Conservation (phyloP, 2,888 invertebrate species). For the Phengaris arion region DNA sequence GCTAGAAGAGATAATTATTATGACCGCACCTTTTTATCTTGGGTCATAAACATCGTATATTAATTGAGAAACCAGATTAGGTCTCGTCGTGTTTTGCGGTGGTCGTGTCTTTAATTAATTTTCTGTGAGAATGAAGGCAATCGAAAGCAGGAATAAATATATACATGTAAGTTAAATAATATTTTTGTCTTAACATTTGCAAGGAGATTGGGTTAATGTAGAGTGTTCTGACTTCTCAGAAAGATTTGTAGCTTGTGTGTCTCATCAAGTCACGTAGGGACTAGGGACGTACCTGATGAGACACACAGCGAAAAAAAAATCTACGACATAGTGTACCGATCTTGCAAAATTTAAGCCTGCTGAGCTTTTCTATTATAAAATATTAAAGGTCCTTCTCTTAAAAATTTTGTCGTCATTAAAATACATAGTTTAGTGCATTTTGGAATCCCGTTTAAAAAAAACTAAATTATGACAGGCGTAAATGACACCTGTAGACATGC, state of each 20-base stretch:
- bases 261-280: no score
- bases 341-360: no score
- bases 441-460: not conserved
- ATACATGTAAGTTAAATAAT: constrained; percentile 29
- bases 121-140: constrained; percentile 49
- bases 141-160: constrained; percentile 50
- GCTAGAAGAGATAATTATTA: constrained; percentile 52
- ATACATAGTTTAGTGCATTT: not conserved
- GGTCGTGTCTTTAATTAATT: constrained; percentile 22
- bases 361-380: no score
- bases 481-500: constrained; percentile 18
- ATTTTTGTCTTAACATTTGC: no score
- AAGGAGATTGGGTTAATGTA: no score
- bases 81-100: constrained; percentile 41
- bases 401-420: not conserved
- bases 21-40: constrained; percentile 44
- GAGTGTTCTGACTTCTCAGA: no score
- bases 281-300: no score
- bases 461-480: not conserved
- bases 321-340: no score
- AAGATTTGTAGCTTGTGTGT: no score
- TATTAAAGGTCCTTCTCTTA: not conserved
- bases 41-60: constrained; percentile 35
- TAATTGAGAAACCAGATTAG: constrained; percentile 43
- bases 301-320: no score